Base-by-base conservation (phyloP, 1,140 invertebrate species). In the Trachymyrmex septentrionalis region DNA sequence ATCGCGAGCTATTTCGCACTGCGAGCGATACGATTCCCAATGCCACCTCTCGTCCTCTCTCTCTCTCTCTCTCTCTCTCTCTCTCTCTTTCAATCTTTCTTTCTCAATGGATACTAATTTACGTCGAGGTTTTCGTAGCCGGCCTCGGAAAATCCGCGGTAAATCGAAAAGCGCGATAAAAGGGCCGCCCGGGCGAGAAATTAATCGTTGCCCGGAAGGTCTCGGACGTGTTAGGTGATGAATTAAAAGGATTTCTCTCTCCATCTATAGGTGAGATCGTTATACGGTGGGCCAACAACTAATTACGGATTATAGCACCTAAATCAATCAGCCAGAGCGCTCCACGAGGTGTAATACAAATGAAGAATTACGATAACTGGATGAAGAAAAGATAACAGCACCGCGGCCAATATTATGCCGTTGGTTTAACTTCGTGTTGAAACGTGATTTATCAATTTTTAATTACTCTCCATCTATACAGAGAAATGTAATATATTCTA, bases 181-280 rank as follows among this genome's bases (percentile, higher is more conserved):
- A 88, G 57, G 71, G 30, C 64, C 78, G 69, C 0, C 55, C 34
- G 50, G 27, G 69, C 53, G 75, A 90, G 88, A 86, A 92, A 92
- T 92, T 90, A 92, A 92, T 89, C 81, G 89, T 85, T 48, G 86
- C 85, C 27, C 55, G 71, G 76, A 81, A 87, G 61, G 66, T 55
- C 84, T 75, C 50, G 61, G 30, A 72, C 64, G 53, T 82, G 69
- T 84, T 63, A 84, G 59, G 44, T 50, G 69, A 27, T 57, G 69
- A 84, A 73, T 84, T 84, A 84, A 75, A 75, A 50, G 34, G 38
- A 73, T 75, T 53, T 21, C 55, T 57, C 24, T 34, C 61, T 50
- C 14, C 21, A 24, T 19, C 55, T 55, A 82, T 19, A 24, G 10
- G 3, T 27, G 55, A 75, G 48, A 50, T 21, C 30, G 30, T 53